Evolutionary conservation across 2,113 vertebrate species (phyloP).

Genomic region (Budorcas taxicolor): DNA sequence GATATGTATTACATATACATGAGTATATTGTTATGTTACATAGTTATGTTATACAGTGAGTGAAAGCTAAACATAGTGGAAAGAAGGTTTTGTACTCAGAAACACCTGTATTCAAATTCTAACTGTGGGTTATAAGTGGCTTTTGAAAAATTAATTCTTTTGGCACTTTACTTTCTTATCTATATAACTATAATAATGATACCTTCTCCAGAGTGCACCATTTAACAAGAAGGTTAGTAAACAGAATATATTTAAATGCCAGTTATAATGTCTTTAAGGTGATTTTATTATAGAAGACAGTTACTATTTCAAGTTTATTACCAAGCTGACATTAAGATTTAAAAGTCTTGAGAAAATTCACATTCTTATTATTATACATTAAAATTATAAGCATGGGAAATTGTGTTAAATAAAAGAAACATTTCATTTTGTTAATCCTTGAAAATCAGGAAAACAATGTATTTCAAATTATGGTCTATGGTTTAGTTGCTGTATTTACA

Average conservation of each 20-base stretch:
- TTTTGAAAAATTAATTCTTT: not conserved
- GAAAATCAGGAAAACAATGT: not conserved
- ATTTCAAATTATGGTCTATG: not conserved
- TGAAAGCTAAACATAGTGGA: not conserved
- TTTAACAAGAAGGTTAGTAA: not conserved
- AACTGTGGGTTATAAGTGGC: not conserved
- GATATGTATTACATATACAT: not conserved
- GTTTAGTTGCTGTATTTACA: not conserved
- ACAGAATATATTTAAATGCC: not conserved
- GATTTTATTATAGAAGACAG: not conserved
- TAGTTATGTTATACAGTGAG: not conserved
- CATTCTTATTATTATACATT: not conserved
- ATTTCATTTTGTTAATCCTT: constrained; percentile 4
- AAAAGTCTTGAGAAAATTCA: not conserved
- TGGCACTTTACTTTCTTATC: not conserved
- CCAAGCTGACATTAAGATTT: not conserved
- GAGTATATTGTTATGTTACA: not conserved
- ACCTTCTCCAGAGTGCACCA: not conserved
- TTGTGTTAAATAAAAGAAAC: not conserved
- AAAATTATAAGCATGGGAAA: not conserved
- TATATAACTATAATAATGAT: not conserved
- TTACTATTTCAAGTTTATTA: not conserved
- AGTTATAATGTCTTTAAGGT: not conserved
- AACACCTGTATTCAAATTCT: not conserved
- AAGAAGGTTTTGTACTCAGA: not conserved